These are phyloP conservation scores for Micronycteris hirsuta DNA, from an alignment of 2,113 vertebrate species.

Conservation along the genomic window DNA sequence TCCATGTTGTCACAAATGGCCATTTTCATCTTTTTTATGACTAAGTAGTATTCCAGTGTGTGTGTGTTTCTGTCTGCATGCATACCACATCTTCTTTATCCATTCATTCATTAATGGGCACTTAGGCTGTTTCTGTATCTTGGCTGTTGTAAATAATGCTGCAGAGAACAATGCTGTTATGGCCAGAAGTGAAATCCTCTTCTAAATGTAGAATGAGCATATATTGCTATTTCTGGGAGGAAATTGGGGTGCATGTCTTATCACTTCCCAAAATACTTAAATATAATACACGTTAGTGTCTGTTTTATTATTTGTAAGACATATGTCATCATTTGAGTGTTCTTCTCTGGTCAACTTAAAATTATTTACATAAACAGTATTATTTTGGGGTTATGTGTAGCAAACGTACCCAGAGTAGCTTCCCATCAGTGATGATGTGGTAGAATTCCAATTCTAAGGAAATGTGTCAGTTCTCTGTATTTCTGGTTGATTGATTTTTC, in stretches of 20 bases:
- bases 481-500: not conserved
- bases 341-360: slow-evolving; percentile 2
- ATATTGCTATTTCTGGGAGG: not conserved
- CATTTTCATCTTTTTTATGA: not conserved
- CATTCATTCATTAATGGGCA: not conserved
- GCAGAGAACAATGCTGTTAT: not conserved
- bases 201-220: not conserved
- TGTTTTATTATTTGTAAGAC: not conserved
- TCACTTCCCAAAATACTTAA: not conserved
- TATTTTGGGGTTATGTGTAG: not conserved
- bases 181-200: not conserved
- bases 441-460: not conserved
- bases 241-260: not conserved
- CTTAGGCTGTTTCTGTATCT: not conserved
- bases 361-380: not conserved
- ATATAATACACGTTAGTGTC: not conserved
- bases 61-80: too few relatives aligned
- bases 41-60: not conserved
- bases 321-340: not conserved
- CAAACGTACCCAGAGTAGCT: not conserved
- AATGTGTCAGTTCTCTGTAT: not conserved
- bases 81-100: not conserved
- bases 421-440: not conserved
- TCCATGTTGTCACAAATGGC: not conserved
- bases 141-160: not conserved